Base-by-base conservation (phyloP, 92 coral and sea anemone species). In the Epizoanthus fatuus region DNA sequence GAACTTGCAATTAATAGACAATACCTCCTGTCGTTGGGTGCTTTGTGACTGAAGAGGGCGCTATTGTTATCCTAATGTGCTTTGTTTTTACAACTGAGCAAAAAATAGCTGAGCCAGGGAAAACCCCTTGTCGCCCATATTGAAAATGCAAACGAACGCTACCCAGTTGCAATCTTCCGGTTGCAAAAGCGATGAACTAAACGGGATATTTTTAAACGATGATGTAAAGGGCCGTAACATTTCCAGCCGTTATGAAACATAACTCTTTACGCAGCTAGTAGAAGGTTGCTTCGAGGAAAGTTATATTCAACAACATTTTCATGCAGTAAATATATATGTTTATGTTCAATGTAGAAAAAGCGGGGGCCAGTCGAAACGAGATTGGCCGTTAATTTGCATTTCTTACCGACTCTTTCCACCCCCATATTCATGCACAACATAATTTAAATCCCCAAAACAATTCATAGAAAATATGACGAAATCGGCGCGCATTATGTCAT, bases 81-180 rank as follows among this genome's bases (percentile, higher is more conserved):
- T n/a, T 75, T 59, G 14, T 57, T 39, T 37, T 29, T 35, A 8
- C 4, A 55, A n/a, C 8, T 3, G 20, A 17, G 25, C 20, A 75
- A 75, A 52, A 51, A 35, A 75, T 75, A 75, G 35, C 80, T 13
- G 64, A 35, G 22, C 7, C 17, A 75, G 80, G 80, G 81, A 76
- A 58, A 76, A 59, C 53, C 69, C 81, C 81, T n/a, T 14, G 3
- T 2, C 2, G 80, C 45, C 16, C 32, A 17, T 66, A 66, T n/a
- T 15, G 11, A 39, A 71, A 29, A 13, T 6, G 15, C 38, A 42
- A 3, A 67, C 8, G 7, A 14, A 2, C 19, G 38, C 56, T 38
- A 1, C 52, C 4, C 11, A n/a, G 20, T 14, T 71, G 37, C 29
- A 58, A 76, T 59, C 69, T 76, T 76, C 81, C 81, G 81, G 81